Evolutionary conservation across 1,140 invertebrate genomes (phyloP), one percentile per base, ranked within the genome.

Genomic region (Danaus melanippus): DNA sequence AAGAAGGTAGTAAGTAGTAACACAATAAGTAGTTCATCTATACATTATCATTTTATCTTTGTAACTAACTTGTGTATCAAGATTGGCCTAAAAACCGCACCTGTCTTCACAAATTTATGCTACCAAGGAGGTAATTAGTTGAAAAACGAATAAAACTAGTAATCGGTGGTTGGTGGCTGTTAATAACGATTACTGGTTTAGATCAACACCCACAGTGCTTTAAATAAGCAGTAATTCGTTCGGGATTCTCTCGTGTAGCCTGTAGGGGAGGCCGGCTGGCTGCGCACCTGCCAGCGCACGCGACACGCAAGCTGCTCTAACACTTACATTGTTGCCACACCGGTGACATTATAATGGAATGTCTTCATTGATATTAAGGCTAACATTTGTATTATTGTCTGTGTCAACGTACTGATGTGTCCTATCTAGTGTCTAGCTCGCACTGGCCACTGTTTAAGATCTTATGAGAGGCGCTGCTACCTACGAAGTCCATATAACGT

Each of bases 261-360:
- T 64, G 61, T 57, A 57, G 55, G 56, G 71, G 63, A 46, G 47
- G 78, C 78, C 78, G 78, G 78, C 69, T 81, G 82, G 73, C 70
- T 12, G 64, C 67, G 68, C 80, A 79, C 78, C 80, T 79, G 78
- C 74, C 69, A 4, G 39, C 60, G 74, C 76, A 74, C 74, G 79
- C 76, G 75, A 21, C 48, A 50, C 53, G 46, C 62, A 58, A 60
- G 53, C 56, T 62, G 62, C 59, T 52, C 45, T 21, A 50, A 54
- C 12, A 47, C 55, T 54, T 48, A 57, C 60, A 54, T 50, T 54
- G 55, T 54, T 42, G 57, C 53, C 46, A 32, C 45, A 58, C 45
- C 56, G 43, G 52, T 48, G 40, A 12, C 41, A 62, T 53, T 58
- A 57, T 46, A 21, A n/a, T 58, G 64, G 53, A 61, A 71, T 69